Percentiles rank a stretch among this genome's conserved stretches.
Conservation (phyloP, 1,140 invertebrate species). For the Cotesia typhae region DNA sequence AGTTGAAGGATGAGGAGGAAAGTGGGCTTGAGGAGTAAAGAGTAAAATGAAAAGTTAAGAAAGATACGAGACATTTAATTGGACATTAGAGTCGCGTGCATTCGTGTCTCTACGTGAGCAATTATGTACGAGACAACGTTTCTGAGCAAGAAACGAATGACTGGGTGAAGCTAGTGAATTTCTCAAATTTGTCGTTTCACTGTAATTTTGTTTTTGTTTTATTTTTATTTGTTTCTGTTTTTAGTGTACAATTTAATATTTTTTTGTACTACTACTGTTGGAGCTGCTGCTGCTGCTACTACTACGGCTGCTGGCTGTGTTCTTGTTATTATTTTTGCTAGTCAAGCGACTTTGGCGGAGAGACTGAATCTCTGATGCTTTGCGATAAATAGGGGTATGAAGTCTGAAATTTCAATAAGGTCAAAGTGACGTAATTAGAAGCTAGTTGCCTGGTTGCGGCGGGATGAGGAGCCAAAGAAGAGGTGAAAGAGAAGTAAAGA, state of each 20-base stretch:
- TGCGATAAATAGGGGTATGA: constrained; percentile 19
- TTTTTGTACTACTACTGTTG: too few species aligned
- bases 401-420: constrained; percentile 35
- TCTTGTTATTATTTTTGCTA: not conserved
- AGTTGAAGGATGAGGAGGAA: not conserved
- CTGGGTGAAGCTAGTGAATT: constrained; percentile 7
- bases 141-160: constrained; percentile 8
- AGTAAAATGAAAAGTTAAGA: constrained; percentile 15
- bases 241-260: too few species aligned
- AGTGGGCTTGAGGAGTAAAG: not conserved
- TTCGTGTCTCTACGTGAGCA: constrained; percentile 34
- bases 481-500: too few species aligned
- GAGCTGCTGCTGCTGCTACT: too few species aligned
- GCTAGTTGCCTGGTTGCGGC: not conserved
- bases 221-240: not conserved
- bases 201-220: constrained; percentile 7
- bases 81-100: constrained; percentile 35
- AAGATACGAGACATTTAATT: constrained; percentile 36
- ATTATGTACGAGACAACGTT: constrained; percentile 35
- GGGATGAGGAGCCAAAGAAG: too few species aligned
- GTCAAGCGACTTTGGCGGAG: not conserved
- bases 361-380: too few species aligned
- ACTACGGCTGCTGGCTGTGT: too few species aligned
- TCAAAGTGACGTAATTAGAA: constrained; percentile 34
- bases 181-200: constrained; percentile 11